Evolutionary conservation across 2,113 vertebrate genomes (phyloP).

Genomic region (Irena cyanogastra): DNA sequence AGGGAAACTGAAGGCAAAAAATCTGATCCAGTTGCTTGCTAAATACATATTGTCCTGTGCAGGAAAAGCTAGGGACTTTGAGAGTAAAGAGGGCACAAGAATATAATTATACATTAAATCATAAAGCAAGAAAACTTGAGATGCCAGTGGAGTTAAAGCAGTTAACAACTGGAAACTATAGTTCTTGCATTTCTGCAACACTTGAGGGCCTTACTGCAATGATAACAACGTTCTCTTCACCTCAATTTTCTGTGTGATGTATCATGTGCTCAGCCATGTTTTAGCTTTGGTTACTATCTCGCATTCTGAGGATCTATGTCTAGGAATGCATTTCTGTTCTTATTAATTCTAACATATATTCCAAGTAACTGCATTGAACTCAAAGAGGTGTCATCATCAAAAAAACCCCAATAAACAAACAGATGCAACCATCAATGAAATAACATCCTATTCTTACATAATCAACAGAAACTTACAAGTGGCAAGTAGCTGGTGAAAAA

Average conservation of each 20-base stretch:
- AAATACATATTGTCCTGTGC: not conserved
- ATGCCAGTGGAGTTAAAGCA: not conserved
- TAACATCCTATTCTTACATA: not conserved
- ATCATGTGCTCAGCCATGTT: not conserved
- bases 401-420: rapidly evolving
- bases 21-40: not conserved
- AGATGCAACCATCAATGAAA: not conserved
- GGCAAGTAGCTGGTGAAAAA: not conserved
- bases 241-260: not conserved
- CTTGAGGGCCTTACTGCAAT: not conserved
- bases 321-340: not conserved
- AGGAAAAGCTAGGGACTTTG: not conserved
- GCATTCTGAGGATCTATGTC: not conserved
- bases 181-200: not conserved
- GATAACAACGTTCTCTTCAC: not conserved
- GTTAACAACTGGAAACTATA: not conserved
- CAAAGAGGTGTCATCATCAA: not conserved
- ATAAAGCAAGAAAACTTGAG: not conserved
- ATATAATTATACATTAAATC: not conserved
- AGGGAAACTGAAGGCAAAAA: not conserved
- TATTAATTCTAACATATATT: not conserved
- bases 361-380: not conserved
- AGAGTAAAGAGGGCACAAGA: not conserved
- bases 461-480: not conserved
- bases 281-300: not conserved